phyloP scores from a whole-genome alignment of 2,888 invertebrate species.

The Lasioglossum zephyrum region DNA sequence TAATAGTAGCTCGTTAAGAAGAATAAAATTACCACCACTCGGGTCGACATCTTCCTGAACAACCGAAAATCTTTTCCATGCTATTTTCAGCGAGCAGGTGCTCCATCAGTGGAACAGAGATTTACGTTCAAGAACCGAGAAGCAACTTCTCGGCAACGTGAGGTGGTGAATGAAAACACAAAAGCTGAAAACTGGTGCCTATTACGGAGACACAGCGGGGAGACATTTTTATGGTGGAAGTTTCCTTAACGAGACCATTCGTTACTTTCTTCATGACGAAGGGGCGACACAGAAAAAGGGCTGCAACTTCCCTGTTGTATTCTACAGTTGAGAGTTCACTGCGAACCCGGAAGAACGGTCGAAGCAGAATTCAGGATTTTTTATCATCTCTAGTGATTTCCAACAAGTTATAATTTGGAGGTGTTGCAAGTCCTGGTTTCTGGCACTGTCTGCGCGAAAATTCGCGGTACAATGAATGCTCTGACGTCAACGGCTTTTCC shows the following conservation, averaged over 20 bases:
- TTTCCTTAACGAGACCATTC: constrained; percentile 19
- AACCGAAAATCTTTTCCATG: neutral
- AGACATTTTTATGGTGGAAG: constrained; percentile 14
- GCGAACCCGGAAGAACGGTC: neutral
- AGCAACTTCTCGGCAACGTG: neutral
- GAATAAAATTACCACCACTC: neutral
- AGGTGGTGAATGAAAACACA: neutral
- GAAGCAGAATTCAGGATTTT: neutral
- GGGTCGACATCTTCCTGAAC: neutral
- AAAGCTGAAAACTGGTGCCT: neutral
- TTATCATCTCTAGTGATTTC: neutral
- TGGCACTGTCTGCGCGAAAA: neutral
- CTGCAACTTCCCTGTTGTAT: neutral
- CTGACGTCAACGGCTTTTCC: constrained; percentile 33
- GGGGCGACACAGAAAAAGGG: neutral
- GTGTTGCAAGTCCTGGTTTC: neutral
- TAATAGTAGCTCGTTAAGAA: neutral
- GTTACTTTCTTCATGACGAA: neutral
- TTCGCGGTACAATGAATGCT: neutral
- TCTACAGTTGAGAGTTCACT: neutral
- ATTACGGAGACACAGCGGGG: neutral
- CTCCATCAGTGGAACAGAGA: neutral
- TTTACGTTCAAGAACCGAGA: neutral
- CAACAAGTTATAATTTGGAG: neutral
- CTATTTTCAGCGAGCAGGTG: neutral